These are phyloP conservation scores for Prosapia bicincta DNA, from an alignment of 2,888 invertebrate species.

Conservation along the genomic window DNA sequence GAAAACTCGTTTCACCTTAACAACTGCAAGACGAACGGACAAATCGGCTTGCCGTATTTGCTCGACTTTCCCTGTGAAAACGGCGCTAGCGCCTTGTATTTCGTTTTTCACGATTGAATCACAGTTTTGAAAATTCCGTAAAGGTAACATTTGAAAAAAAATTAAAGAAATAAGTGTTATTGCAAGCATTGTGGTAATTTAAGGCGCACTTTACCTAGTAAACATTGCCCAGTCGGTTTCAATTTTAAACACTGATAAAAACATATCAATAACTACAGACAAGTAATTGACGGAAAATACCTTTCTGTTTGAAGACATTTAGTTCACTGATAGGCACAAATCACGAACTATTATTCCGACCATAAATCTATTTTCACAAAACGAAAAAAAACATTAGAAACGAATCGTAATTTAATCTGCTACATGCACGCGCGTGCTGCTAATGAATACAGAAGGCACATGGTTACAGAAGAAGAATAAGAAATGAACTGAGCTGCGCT, in stretches of 20 bases:
- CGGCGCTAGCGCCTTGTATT: conserved; percentile 9
- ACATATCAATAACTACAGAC: too few relatives aligned
- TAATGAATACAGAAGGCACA: neutral
- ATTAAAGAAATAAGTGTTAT: too few relatives aligned
- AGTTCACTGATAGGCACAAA: too few relatives aligned
- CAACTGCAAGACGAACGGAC: neutral
- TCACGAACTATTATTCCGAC: too few relatives aligned
- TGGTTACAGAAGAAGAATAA: neutral
- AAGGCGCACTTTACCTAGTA: too few relatives aligned
- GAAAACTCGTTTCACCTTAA: neutral
- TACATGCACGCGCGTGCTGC: neutral
- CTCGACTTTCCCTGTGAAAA: conserved; percentile 23
- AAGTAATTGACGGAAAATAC: too few relatives aligned
- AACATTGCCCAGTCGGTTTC: too few relatives aligned
- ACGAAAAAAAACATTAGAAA: neutral
- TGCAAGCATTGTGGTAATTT: too few relatives aligned
- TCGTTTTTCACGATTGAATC: neutral
- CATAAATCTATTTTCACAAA: neutral
- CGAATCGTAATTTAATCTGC: neutral
- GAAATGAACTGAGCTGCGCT: neutral
- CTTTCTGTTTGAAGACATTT: too few relatives aligned
- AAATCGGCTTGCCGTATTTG: neutral
- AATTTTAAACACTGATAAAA: too few relatives aligned
- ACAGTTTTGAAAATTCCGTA: neutral
- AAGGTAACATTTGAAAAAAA: neutral